A percentile compares a stretch with the other conserved stretches of the same genome.
Evolutionary conservation across 1,140 invertebrate species (phyloP).

Genomic region (Uloborus diversus): DNA sequence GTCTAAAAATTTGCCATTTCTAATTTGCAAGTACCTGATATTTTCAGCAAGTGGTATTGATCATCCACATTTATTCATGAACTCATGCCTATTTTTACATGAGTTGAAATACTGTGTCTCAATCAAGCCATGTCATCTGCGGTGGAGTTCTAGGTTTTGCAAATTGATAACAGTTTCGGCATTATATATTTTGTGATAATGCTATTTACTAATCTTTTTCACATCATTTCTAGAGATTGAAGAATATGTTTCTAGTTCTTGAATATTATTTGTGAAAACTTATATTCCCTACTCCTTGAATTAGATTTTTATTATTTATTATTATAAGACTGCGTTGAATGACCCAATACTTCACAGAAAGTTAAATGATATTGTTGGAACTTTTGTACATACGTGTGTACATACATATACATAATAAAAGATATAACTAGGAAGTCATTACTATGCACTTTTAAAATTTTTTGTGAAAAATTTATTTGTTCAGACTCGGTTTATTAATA

Average conservation of each 20-base stretch:
- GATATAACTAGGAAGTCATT: slow-evolving; percentile 5
- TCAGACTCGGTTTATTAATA: too few species aligned
- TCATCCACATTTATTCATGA: slow-evolving; percentile 22
- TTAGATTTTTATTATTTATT: slow-evolving; percentile 22
- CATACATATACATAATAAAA: slow-evolving; percentile 32
- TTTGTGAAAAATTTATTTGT: too few species aligned
- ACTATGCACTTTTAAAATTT: slow-evolving; percentile 54
- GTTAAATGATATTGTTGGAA: slow-evolving; percentile 28
- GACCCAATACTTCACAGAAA: background rate
- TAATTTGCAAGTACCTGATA: background rate
- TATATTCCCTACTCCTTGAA: slow-evolving; percentile 31
- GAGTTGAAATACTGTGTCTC: slow-evolving; percentile 14
- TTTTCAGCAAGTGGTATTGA: background rate
- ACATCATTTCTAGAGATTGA: background rate
- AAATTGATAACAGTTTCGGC: slow-evolving; percentile 17
- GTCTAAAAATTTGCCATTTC: background rate
- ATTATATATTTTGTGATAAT: slow-evolving; percentile 54
- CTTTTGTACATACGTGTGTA: slow-evolving; percentile 39
- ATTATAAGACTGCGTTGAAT: background rate
- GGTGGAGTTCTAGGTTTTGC: slow-evolving; percentile 1
- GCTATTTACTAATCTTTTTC: slow-evolving; percentile 41
- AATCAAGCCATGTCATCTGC: slow-evolving; percentile 13
- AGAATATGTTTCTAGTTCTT: slow-evolving; percentile 23
- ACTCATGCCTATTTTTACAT: slow-evolving; percentile 37
- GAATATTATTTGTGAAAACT: slow-evolving; percentile 6